Evolutionary conservation across 2,888 invertebrate genomes (phyloP).

Genomic region (Magallana nippona): DNA sequence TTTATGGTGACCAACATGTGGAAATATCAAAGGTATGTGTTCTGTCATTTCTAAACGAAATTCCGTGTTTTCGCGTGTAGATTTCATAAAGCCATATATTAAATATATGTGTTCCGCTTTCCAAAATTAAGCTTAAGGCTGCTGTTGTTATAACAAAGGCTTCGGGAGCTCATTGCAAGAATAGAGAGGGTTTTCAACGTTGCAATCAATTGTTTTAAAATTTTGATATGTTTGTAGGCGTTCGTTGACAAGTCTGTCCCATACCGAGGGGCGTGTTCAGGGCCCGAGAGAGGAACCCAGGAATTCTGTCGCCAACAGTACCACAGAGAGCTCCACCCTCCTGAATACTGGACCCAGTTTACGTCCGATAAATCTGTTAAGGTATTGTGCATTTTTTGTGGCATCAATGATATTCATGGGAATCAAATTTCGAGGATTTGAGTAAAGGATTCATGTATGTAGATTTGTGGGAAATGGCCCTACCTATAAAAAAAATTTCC

Average conservation of each 20-base stretch:
- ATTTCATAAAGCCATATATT: too few relatives aligned
- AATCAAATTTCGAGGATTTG: too few relatives aligned
- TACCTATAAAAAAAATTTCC: too few relatives aligned
- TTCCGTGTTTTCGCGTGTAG: too few relatives aligned
- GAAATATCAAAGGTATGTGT: slow-evolving; percentile 23
- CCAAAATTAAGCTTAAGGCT: too few relatives aligned
- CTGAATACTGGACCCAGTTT: slow-evolving; percentile 36
- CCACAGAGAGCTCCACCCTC: slow-evolving; percentile 12
- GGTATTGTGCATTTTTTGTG: background rate
- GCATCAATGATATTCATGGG: background rate
- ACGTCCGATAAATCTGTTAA: slow-evolving; percentile 28
- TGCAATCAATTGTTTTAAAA: too few relatives aligned
- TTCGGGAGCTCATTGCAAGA: too few relatives aligned
- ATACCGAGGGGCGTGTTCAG: background rate
- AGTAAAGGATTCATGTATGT: background rate
- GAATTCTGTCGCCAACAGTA: slow-evolving; percentile 31
- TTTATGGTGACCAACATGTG: slow-evolving; percentile 31
- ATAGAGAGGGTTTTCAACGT: too few relatives aligned
- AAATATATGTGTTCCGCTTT: too few relatives aligned
- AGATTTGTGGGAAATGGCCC: too few relatives aligned
- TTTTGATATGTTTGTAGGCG: slow-evolving; percentile 9
- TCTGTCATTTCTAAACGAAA: background rate
- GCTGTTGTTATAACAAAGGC: too few relatives aligned
- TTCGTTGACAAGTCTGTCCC: slow-evolving; percentile 15
- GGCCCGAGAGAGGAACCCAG: slow-evolving; percentile 5